A percentile compares a stretch with the other conserved stretches of the same genome.
phyloP scores from a whole-genome alignment of 2,888 invertebrate genomes.

The Orchestes rusci region DNA sequence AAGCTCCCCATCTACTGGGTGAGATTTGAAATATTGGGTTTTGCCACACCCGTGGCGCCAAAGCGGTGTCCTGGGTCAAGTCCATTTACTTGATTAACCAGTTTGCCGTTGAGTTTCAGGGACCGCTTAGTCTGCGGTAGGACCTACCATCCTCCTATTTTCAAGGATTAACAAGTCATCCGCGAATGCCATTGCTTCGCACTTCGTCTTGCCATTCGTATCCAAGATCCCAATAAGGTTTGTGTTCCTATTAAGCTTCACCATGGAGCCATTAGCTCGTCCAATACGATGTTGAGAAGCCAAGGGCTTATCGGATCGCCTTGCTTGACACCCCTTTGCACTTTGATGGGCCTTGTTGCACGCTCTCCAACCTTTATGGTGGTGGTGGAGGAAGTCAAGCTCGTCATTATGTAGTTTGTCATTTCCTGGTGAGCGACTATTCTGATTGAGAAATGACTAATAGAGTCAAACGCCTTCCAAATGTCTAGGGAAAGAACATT shows the following conservation, averaged over 20 bases:
- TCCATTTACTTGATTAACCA: too few species aligned
- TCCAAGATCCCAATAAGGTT: slow-evolving; percentile 31
- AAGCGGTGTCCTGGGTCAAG: too few species aligned
- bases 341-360: background rate
- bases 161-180: slow-evolving; percentile 19
- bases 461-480: slow-evolving; percentile 25
- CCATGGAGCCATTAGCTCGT: slow-evolving; percentile 10
- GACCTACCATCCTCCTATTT: too few species aligned
- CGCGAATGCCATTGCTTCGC: slow-evolving; percentile 12
- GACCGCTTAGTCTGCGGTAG: too few species aligned
- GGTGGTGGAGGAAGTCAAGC: background rate
- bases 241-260: slow-evolving; percentile 26
- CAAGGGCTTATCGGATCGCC: slow-evolving; percentile 10
- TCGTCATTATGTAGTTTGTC: background rate
- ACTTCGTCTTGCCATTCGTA: background rate
- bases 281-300: slow-evolving; percentile 11
- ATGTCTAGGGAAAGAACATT: slow-evolving; percentile 19
- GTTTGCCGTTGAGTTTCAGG: too few species aligned
- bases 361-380: background rate
- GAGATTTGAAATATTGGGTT: too few species aligned
- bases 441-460: slow-evolving; percentile 20
- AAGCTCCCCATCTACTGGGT: too few species aligned
- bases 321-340: slow-evolving; percentile 10
- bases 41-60: too few species aligned
- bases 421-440: slow-evolving; percentile 4